Percentiles rank a stretch among this genome's conserved stretches.
Conservation (phyloP, 1,140 invertebrate genomes). For the Callitettix versicolor region DNA sequence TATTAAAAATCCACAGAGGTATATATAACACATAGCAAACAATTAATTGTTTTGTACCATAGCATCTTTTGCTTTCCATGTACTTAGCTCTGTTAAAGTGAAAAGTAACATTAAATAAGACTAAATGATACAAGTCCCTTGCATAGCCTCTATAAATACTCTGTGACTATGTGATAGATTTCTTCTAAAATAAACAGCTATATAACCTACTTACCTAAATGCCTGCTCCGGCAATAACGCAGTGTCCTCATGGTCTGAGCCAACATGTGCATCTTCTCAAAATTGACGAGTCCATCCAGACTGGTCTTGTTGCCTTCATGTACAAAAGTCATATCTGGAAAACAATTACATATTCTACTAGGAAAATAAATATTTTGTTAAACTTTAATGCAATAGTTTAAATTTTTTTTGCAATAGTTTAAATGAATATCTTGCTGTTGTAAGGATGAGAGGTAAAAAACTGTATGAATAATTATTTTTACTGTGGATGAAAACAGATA, state of each 20-base stretch:
- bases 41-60: too few relatives aligned
- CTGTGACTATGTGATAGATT: too few relatives aligned
- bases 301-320: conserved; percentile 85
- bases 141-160: too few relatives aligned
- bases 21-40: too few relatives aligned
- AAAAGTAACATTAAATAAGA: too few relatives aligned
- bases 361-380: not conserved
- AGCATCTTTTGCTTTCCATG: too few relatives aligned
- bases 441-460: not conserved
- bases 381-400: too few relatives aligned
- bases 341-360: not conserved
- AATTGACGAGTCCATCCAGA: conserved; percentile 73
- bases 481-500: too few relatives aligned
- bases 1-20: too few relatives aligned
- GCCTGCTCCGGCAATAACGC: conserved; percentile 56
- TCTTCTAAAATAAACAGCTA: too few relatives aligned
- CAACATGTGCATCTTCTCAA: conserved; percentile 89
- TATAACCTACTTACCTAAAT: conserved; percentile 56
- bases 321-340: conserved; percentile 71
- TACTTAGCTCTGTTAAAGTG: too few relatives aligned
- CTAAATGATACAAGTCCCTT: too few relatives aligned
- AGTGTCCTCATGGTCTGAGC: conserved; percentile 71
- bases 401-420: not conserved
- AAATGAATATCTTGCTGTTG: not conserved
- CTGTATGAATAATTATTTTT: not conserved